phyloP scores from a whole-genome alignment of 2,888 invertebrate genomes.

The Dolomedes plantarius region DNA sequence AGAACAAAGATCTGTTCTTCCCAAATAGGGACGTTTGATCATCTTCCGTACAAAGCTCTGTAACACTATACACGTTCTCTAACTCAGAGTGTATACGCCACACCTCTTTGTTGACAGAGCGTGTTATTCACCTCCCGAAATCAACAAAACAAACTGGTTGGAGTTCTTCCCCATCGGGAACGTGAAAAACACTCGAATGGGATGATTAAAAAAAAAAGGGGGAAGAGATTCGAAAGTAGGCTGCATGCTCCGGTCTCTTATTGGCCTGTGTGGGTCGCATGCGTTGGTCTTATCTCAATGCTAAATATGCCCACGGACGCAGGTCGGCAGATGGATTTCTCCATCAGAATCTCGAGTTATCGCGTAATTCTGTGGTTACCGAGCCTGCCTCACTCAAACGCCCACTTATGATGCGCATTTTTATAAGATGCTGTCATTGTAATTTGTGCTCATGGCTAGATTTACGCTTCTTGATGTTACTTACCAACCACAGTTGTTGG shows the following conservation, averaged over 20 bases:
- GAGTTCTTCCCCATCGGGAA: not conserved
- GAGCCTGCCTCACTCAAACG: not conserved
- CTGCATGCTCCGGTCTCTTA: not conserved
- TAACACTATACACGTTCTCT: no score
- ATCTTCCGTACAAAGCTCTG: no score
- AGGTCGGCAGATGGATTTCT: not conserved
- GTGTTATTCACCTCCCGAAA: slow-evolving; percentile 21
- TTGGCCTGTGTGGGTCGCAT: not conserved
- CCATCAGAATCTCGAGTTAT: not conserved
- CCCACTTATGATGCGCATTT: not conserved
- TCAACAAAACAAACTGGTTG: not conserved
- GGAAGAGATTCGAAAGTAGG: not conserved
- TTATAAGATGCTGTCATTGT: no score
- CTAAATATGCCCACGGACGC: slow-evolving; percentile 1
- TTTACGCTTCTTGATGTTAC: no score
- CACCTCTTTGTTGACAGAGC: not conserved
- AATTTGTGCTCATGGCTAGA: no score
- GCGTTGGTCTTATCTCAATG: slow-evolving; percentile 5
- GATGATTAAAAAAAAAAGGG: not conserved
- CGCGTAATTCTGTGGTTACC: slow-evolving; percentile 1
- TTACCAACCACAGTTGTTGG: no score
- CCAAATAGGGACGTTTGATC: no score
- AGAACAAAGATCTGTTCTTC: no score
- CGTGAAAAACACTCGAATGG: not conserved
- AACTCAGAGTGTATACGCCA: not conserved